These are phyloP conservation scores for Tuta absoluta DNA, from an alignment of 2,888 invertebrate genomes.

Conservation along the genomic window DNA sequence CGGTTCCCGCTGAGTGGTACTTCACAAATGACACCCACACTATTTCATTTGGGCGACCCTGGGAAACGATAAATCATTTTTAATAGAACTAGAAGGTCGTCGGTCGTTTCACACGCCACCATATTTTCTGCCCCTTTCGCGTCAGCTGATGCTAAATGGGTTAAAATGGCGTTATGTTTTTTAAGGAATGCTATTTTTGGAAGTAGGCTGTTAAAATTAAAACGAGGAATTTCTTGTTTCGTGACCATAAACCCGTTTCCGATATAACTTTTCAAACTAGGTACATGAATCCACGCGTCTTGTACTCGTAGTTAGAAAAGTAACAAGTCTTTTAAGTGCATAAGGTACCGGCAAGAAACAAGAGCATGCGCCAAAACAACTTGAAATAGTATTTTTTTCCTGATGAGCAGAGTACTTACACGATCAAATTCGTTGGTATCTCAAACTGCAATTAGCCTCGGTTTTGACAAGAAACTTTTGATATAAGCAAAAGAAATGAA, in stretches of 20 bases:
- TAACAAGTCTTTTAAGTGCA: not conserved
- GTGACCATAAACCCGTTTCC: not conserved
- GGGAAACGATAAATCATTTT: conserved; percentile 38
- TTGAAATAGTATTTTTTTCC: too few relatives aligned
- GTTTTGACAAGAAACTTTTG: too few relatives aligned
- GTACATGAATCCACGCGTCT: conserved; percentile 9
- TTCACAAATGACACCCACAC: conserved; percentile 93
- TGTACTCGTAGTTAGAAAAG: conserved; percentile 8
- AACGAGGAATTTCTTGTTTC: conserved; percentile 7
- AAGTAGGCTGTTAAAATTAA: not conserved
- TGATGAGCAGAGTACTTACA: too few relatives aligned
- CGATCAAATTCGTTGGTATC: too few relatives aligned
- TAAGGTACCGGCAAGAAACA: not conserved
- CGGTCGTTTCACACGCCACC: conserved; percentile 18
- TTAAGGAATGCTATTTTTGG: not conserved
- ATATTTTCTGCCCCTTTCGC: conserved; percentile 21
- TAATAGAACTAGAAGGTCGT: conserved; percentile 27
- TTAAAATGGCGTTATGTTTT: conserved; percentile 18
- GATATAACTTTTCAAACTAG: not conserved
- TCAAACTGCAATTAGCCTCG: too few relatives aligned
- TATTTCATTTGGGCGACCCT: conserved; percentile 87
- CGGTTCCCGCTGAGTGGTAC: conserved; percentile 87
- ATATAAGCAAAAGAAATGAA: too few relatives aligned
- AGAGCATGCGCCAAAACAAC: too few relatives aligned
- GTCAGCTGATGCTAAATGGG: conserved; percentile 21